Evolutionary conservation across 92 coral and sea anemone species (phyloP), one percentile per base, ranked within the genome.

Genomic region (Meandrina meandrites): DNA sequence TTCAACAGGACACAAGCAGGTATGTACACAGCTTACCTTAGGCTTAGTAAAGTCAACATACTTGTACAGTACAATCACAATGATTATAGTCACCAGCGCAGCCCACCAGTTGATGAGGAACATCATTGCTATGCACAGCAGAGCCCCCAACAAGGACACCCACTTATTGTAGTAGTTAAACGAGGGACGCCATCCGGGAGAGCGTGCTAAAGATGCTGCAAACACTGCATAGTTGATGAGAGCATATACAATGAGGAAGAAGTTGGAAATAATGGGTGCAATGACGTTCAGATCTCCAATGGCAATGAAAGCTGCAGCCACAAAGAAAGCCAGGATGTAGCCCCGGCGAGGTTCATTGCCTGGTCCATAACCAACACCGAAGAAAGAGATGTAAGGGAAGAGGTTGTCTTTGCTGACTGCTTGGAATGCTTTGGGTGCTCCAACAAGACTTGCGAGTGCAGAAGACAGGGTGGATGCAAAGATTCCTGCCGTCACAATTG

Each of bases 41-140:
- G 99, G 99, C 82, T 97, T 97, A 66, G 89, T 95, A 81, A 93
- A 87, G 80, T 93, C 95, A 17, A 97, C 96, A 76, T 92, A 95
- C 79, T 95, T 95, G 88, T 97, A 97, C 84, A 97, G 89, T 14
- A 80, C 83, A 87, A 92, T 84, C n/a, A 92, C 92, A 78, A 92
- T 97, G 79, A 97, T 32, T 34, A 97, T 90, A 5, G 99, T 94
- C 77, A 95, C 68, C 76, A 97, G 84, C 4, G 99, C 99, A 4
- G 99, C 96, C 99, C 99, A 97, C 99, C 99, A 95, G 83, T 93
- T 96, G 92, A 97, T 97, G 14, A 97, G 98, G 90, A 96, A 96
- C 99, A 96, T 96, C 66, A 97, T 97, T 24, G 93, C 99, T 56
- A 97, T 80, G 80, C 99, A 97, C 82, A 97, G 76, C 80, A 97